Base-by-base conservation (phyloP, 2,888 invertebrate genomes). In the Amphipoea lucens region DNA sequence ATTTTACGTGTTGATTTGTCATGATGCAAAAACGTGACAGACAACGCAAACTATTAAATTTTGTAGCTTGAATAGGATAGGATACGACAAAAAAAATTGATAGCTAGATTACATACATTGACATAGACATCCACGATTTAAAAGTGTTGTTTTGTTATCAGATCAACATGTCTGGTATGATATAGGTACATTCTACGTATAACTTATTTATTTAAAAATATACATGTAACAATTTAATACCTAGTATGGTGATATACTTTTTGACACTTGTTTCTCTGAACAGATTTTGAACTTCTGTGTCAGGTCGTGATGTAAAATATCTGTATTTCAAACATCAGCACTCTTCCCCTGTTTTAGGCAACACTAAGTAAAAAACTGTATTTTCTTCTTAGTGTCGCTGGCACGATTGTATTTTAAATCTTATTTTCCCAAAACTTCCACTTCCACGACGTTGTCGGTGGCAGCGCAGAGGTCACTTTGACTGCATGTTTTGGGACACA, bases 1-100 rank as follows among this genome's bases (percentile, higher is more conserved):
- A 0, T 62, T 40, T 23, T 81, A 85, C 36, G 29, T 14, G n/a
- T 65, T 72, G 11, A 45, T 73, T 42, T 51, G 29, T 63, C 36
- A 74, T n/a, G 14, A 48, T 9, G 14, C 7, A 51, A 20, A 14
- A 71, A 14, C 45, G 23, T 57, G 57, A 57, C 57, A 4, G 23
- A 57, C 57, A 57, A 57, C 23, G 23, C 57, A 57, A 57, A 57
- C 9, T n/a, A n/a, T 9, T 9, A 57, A 9, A 23, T 3, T 7
- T 23, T 57, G 23, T 57, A 23, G 11, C 7, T 57, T 23, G 23
- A 57, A n/a, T 57, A 57, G 5, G 40, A 40, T 40, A 40, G 40
- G 40, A 40, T 40, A 40, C 3, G 40, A 40, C 40, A 40, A 40
- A 40, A 29, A 29, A 29, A 40, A 4, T 40, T 40, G 40, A 40